These are phyloP conservation scores for Ctenopoma kingsleyae DNA, from an alignment of 2,797 vertebrate species.

Conservation along the genomic window DNA sequence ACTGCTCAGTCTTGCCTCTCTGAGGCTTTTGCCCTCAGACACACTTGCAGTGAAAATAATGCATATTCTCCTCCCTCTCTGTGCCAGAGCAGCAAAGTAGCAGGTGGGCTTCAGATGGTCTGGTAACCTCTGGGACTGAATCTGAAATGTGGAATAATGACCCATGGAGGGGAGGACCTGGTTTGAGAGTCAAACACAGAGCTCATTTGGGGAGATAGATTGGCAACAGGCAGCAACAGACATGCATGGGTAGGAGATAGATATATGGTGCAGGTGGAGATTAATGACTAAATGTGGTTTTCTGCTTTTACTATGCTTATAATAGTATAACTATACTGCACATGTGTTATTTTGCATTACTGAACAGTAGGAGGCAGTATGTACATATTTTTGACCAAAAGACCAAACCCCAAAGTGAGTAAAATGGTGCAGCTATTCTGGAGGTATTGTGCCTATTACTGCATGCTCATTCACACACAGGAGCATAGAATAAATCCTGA, in stretches of 20 bases:
- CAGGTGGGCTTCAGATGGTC: constrained; percentile 58
- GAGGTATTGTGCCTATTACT: constrained; percentile 16
- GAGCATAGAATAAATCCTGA: constrained; percentile 14
- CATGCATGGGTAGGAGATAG: background rate
- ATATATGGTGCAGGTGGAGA: background rate
- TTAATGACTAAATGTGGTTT: background rate
- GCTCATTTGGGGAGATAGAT: constrained; percentile 7
- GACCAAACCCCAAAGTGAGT: constrained; percentile 3
- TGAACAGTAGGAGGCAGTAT: constrained; percentile 73
- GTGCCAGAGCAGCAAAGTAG: constrained; percentile 26
- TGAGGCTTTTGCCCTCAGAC: constrained; percentile 2
- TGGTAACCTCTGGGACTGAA: constrained; percentile 35
- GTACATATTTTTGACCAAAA: background rate
- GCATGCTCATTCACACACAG: constrained; percentile 23
- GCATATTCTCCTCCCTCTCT: background rate
- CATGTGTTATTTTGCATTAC: background rate
- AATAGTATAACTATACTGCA: background rate
- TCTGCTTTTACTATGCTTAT: background rate
- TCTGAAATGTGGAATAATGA: constrained; percentile 32
- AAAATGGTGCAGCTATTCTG: constrained; percentile 30
- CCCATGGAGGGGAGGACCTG: background rate
- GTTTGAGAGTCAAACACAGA: background rate
- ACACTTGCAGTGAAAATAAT: background rate
- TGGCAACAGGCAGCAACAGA: background rate
- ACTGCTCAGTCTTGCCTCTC: background rate